Evolutionary conservation across 1,140 invertebrate genomes (phyloP).

Genomic region (Drosophila watanabei): DNA sequence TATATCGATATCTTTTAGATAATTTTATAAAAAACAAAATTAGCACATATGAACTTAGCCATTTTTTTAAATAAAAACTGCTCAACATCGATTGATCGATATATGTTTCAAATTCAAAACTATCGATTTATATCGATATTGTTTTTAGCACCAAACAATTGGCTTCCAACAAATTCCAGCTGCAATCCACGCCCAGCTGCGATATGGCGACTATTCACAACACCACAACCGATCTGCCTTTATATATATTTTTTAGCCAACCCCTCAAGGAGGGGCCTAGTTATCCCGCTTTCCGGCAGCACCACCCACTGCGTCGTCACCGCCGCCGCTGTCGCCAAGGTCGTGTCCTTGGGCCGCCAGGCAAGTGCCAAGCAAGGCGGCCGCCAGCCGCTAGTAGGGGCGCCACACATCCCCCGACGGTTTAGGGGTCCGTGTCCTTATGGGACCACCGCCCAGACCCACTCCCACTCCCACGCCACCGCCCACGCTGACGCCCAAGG

Average conservation of each 20-base stretch:
- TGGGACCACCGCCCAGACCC: slow-evolving; percentile 59
- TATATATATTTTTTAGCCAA: not conserved
- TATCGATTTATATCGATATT: not conserved
- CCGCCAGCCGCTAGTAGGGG: slow-evolving; percentile 85
- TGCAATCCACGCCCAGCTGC: slow-evolving; percentile 53
- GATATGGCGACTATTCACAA: slow-evolving; percentile 63
- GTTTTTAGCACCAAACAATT: no score
- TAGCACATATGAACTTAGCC: not conserved
- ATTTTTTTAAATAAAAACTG: not conserved
- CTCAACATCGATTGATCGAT: not conserved
- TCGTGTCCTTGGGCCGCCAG: slow-evolving; percentile 54
- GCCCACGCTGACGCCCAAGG: slow-evolving; percentile 8
- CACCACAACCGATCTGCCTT: slow-evolving; percentile 20
- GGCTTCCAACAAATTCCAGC: slow-evolving; percentile 4
- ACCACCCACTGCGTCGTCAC: not conserved
- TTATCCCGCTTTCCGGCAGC: not conserved
- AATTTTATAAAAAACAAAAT: not conserved
- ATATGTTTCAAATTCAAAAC: not conserved
- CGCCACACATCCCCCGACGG: slow-evolving; percentile 83
- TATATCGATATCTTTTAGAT: not conserved
- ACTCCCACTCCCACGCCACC: slow-evolving; percentile 4
- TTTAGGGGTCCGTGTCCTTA: slow-evolving; percentile 80
- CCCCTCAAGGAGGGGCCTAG: not conserved
- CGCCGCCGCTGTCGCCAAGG: slow-evolving; percentile 8
- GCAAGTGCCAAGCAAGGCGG: slow-evolving; percentile 77